Evolutionary conservation across 2,888 invertebrate genomes (phyloP).

Genomic region (Hanleya hanleyi): DNA sequence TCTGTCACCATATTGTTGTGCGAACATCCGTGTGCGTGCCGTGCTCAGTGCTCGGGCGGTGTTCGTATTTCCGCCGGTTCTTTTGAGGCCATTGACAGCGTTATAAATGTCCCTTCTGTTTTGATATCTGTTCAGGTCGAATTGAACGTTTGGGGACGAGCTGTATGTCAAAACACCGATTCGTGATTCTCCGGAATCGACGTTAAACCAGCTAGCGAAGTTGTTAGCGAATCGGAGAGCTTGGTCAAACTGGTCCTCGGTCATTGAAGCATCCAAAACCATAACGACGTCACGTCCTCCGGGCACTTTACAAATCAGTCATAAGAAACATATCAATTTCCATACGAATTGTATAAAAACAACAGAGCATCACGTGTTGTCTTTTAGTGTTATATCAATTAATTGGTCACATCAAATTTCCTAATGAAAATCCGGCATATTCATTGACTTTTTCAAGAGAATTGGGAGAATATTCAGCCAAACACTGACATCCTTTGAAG

Average conservation of each 20-base stretch:
- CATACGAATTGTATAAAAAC: no score
- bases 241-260: conserved; percentile 45
- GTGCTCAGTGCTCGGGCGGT: background rate
- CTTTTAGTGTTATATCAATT: no score
- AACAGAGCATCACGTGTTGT: no score
- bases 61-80: conserved; percentile 13
- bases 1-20: background rate
- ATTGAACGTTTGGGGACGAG: conserved; percentile 40
- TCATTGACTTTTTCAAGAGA: no score
- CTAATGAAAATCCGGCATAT: no score
- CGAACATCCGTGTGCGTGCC: background rate
- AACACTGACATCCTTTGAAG: no score
- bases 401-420: no score
- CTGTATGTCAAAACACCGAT: conserved; percentile 52
- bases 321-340: no score
- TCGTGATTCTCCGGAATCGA: conserved; percentile 54
- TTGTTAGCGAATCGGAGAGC: conserved; percentile 43
- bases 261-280: conserved; percentile 54
- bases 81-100: conserved; percentile 38
- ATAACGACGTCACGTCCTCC: conserved; percentile 46
- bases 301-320: no score
- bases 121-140: conserved; percentile 50
- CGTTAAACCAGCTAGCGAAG: conserved; percentile 46
- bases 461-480: no score
- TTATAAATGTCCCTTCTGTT: conserved; percentile 34